Conservation (phyloP, 2,888 invertebrate genomes). For the Pachycephus smyrnensis region DNA sequence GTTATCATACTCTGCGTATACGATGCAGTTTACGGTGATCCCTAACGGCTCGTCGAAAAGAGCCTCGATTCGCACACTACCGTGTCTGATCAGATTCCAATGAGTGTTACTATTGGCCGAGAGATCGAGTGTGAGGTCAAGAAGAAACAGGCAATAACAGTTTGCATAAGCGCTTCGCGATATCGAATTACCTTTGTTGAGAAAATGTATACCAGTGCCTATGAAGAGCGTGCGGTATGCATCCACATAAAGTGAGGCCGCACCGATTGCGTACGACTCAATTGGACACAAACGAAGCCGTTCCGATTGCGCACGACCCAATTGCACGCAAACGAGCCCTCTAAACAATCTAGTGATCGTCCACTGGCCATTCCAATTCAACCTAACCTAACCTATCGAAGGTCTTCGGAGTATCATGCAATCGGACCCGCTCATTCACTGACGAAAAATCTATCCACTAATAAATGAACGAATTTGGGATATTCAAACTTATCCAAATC, state of each 20-base stretch:
- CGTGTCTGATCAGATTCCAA: constrained; percentile 35
- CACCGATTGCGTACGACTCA: too few relatives aligned
- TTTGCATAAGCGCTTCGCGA: constrained; percentile 26
- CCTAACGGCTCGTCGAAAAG: constrained; percentile 33
- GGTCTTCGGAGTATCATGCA: too few relatives aligned
- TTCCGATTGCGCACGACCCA: too few relatives aligned
- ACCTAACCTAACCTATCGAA: too few relatives aligned
- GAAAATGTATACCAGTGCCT: constrained; percentile 33
- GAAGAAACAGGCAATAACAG: constrained; percentile 39
- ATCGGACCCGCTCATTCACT: too few relatives aligned
- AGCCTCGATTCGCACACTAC: constrained; percentile 41
- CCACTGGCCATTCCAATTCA: too few relatives aligned
- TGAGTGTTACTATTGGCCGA: constrained; percentile 32
- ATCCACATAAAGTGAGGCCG: constrained; percentile 30
- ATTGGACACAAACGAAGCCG: too few relatives aligned
- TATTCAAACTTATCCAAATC: too few relatives aligned
- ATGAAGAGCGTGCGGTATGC: constrained; percentile 44
- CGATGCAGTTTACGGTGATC: constrained; percentile 37
- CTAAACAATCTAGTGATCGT: too few relatives aligned
- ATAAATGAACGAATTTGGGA: too few relatives aligned
- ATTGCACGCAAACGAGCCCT: too few relatives aligned
- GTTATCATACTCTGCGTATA: constrained; percentile 50
- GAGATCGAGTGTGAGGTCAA: constrained; percentile 46
- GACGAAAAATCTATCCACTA: too few relatives aligned
- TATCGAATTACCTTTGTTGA: constrained; percentile 35